Percentiles rank a stretch among this genome's conserved stretches.
Evolutionary conservation across 2,888 invertebrate species (phyloP).

Genomic region (Hypolimnas misippus): DNA sequence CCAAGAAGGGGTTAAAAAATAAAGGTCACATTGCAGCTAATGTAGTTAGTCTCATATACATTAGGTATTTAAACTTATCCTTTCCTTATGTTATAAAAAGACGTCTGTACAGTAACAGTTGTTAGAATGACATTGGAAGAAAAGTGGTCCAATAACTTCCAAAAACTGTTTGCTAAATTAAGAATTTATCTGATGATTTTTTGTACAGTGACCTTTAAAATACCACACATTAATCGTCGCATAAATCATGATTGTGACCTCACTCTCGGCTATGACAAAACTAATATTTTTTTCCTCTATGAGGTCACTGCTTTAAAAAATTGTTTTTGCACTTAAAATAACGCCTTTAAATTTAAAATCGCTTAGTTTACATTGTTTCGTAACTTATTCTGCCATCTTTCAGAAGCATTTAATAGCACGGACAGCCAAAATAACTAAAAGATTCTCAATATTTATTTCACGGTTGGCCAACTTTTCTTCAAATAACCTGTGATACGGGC

Average conservation of each 20-base stretch:
- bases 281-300: constrained; percentile 7
- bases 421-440: not conserved
- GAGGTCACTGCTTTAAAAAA: not conserved
- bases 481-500: constrained; percentile 2
- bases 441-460: constrained; percentile 1
- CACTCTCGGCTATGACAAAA: constrained; percentile 23
- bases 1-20: not conserved
- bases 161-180: no score
- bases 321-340: not conserved
- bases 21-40: not conserved
- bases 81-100: not conserved
- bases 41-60: not conserved
- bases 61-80: not conserved
- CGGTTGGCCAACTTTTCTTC: constrained; percentile 17
- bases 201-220: constrained; percentile 6
- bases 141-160: no score
- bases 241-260: constrained; percentile 28
- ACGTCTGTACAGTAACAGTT: no score
- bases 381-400: no score
- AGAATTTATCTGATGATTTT: not conserved
- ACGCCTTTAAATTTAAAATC: not conserved
- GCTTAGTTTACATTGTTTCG: no score
- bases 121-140: no score
- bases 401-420: no score
- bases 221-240: constrained; percentile 16